Evolutionary conservation across 2,113 vertebrate species (phyloP).

Genomic region (Sylvilagus bachmani): DNA sequence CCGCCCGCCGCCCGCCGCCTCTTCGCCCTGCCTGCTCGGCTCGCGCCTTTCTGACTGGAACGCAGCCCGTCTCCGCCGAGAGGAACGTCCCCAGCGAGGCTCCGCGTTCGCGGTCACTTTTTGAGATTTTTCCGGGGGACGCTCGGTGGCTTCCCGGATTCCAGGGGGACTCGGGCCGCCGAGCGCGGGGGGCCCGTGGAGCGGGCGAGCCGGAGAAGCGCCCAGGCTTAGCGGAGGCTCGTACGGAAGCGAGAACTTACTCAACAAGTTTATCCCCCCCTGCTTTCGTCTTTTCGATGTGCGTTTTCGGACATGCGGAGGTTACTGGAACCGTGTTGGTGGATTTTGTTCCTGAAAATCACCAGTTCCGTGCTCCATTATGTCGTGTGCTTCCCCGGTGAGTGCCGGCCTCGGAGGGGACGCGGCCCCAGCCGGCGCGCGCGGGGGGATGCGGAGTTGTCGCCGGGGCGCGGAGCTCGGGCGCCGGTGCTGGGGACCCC

Average conservation of each 20-base stretch:
- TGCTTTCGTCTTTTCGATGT: conserved; percentile 92
- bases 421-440: conserved; percentile 62
- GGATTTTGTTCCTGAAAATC: conserved; percentile 94
- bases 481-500: conserved; percentile 43
- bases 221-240: conserved; percentile 66
- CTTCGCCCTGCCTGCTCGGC: neutral
- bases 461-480: conserved; percentile 39
- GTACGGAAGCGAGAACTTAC: conserved; percentile 87
- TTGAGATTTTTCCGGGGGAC: conserved; percentile 70
- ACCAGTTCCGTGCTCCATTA: conserved; percentile 92
- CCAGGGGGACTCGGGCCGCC: conserved; percentile 51
- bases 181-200: conserved; percentile 22
- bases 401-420: conserved; percentile 86
- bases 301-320: conserved; percentile 96
- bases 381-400: conserved; percentile 96
- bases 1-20: conserved; percentile 25
- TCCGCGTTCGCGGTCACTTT: conserved; percentile 72
- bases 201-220: conserved; percentile 50
- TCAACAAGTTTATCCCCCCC: conserved; percentile 88
- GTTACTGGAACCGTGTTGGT: conserved; percentile 96
- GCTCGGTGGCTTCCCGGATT: conserved; percentile 69
- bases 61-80: conserved; percentile 41
- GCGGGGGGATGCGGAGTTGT: conserved; percentile 68
- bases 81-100: conserved; percentile 71
- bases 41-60: conserved; percentile 22